Percentiles rank a stretch among this genome's conserved stretches.
Evolutionary conservation across 2,797 vertebrate genomes (phyloP).

Genomic region (Platalea minor): DNA sequence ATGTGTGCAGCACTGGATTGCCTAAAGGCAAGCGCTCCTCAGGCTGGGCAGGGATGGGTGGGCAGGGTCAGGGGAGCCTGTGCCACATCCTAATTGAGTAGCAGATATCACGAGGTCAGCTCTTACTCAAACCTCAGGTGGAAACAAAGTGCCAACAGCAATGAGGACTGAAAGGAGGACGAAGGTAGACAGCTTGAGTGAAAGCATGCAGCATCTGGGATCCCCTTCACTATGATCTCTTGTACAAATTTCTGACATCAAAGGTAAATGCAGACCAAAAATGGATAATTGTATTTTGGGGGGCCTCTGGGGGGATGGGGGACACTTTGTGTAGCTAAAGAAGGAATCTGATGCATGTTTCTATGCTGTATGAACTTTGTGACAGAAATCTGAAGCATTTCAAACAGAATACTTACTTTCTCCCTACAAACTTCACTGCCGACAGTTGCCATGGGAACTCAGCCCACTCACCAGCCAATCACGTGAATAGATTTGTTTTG

Average conservation of each 20-base stretch:
- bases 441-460: constrained; percentile 65
- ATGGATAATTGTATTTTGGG: background rate
- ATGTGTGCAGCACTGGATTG: background rate
- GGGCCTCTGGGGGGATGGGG: background rate
- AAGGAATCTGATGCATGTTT: background rate
- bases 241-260: background rate
- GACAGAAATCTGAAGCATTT: constrained; percentile 19
- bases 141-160: background rate
- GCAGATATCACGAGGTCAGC: background rate
- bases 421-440: background rate
- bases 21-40: background rate
- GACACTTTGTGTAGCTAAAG: background rate
- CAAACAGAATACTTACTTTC: constrained; percentile 54
- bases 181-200: background rate
- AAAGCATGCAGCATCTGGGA: background rate
- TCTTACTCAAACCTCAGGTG: background rate
- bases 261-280: background rate
- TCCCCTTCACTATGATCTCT: background rate
- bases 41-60: background rate
- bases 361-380: constrained; percentile 13
- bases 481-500: constrained; percentile 37
- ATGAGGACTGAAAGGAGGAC: background rate
- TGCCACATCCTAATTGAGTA: background rate
- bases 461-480: constrained; percentile 38
- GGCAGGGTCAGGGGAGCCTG: background rate